Percentiles rank a stretch among this genome's conserved stretches.
These are phyloP conservation scores for Danionella dracula DNA, from an alignment of 2,797 vertebrate genomes.

Conservation along the genomic window DNA sequence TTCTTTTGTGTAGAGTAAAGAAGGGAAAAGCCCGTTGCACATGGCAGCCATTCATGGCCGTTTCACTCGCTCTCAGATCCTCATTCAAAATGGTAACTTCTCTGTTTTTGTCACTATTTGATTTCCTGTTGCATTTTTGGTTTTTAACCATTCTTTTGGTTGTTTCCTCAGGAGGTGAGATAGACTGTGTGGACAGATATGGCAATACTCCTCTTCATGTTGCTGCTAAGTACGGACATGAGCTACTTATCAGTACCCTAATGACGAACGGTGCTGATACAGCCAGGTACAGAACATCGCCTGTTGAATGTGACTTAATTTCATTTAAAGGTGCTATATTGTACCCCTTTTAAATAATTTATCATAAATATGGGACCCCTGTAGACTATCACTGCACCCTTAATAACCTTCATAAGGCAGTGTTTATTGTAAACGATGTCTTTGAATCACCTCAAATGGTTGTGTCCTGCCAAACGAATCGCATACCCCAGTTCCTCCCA, in stretches of 20 bases:
- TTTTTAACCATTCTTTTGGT: neutral
- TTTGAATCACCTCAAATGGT: too few relatives aligned
- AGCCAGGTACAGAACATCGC: slow-evolving; percentile 75
- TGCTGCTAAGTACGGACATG: slow-evolving; percentile 98
- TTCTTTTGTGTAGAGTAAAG: slow-evolving; percentile 79
- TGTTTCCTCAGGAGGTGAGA: slow-evolving; percentile 83
- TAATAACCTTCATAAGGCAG: too few relatives aligned
- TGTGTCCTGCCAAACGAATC: too few relatives aligned
- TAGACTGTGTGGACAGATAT: slow-evolving; percentile 96
- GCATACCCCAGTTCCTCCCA: too few relatives aligned
- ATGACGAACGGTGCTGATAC: slow-evolving; percentile 99
- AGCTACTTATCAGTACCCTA: slow-evolving; percentile 98
- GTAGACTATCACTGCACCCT: too few relatives aligned
- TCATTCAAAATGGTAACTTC: slow-evolving; percentile 90
- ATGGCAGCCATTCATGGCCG: slow-evolving; percentile 98
- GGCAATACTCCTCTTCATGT: slow-evolving; percentile 98
- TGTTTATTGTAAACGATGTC: too few relatives aligned
- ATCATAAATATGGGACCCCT: too few relatives aligned
- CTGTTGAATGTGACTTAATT: neutral
- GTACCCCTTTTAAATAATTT: too few relatives aligned
- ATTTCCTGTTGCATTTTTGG: neutral
- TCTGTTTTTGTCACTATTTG: neutral
- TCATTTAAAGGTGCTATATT: too few relatives aligned
- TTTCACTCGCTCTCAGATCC: slow-evolving; percentile 97
- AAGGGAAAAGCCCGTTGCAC: slow-evolving; percentile 97